Conservation (phyloP, 1,140 invertebrate genomes). For the Plutomurus gul region DNA sequence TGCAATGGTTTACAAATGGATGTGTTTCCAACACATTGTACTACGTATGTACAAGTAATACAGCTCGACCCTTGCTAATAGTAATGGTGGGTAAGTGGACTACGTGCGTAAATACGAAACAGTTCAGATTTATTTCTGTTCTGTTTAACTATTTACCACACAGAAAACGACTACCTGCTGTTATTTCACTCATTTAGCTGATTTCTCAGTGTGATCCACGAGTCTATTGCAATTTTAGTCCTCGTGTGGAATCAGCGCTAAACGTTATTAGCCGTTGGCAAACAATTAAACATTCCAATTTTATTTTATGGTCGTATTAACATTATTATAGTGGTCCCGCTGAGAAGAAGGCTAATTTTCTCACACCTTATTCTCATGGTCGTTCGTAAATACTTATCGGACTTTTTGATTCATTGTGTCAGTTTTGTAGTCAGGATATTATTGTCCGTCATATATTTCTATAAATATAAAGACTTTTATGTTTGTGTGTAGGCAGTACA, state of each 20-base stretch:
- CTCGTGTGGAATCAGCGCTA: neutral
- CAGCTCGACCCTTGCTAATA: too few species aligned
- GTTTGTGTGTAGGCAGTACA: neutral
- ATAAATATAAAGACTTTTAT: too few species aligned
- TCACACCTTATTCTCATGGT: neutral
- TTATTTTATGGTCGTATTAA: neutral
- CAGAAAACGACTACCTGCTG: neutral
- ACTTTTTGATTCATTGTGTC: too few species aligned
- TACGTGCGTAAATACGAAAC: constrained; percentile 11
- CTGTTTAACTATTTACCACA: neutral
- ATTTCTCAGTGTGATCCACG: neutral
- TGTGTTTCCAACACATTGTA: too few species aligned
- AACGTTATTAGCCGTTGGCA: neutral
- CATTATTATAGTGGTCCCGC: neutral
- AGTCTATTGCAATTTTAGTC: neutral
- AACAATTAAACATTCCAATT: neutral
- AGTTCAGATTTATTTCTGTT: neutral
- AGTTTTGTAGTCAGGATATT: too few species aligned
- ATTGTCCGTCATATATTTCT: too few species aligned
- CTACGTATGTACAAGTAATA: too few species aligned
- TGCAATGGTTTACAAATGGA: too few species aligned
- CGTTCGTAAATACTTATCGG: neutral
- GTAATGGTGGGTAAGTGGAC: too few species aligned
- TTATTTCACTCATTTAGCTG: neutral
- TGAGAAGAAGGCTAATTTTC: neutral